A percentile compares a stretch with the other conserved stretches of the same genome.
These are phyloP conservation scores for Caenorhabditis panamensis DNA, from an alignment of 2,888 invertebrate genomes.

Conservation along the genomic window DNA sequence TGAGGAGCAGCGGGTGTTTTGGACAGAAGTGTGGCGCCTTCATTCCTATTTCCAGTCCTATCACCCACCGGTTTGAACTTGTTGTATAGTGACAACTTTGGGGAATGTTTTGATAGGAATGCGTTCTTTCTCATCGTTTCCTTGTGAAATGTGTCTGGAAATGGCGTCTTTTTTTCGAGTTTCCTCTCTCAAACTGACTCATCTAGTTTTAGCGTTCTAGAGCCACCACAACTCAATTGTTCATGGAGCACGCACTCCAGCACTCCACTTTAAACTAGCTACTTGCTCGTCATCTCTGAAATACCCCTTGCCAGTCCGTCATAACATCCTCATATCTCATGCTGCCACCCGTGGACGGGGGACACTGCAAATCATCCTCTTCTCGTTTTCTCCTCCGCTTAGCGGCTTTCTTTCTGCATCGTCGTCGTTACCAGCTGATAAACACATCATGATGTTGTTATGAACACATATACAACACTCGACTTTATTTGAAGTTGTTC, in stretches of 20 bases:
- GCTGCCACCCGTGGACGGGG: background rate
- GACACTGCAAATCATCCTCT: slow-evolving; percentile 20
- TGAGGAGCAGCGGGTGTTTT: background rate
- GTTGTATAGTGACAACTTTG: background rate
- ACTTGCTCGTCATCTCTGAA: slow-evolving; percentile 15
- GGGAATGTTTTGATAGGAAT: background rate
- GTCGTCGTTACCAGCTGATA: slow-evolving; percentile 35
- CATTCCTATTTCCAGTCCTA: background rate
- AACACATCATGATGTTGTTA: slow-evolving; percentile 25
- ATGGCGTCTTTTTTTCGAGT: background rate
- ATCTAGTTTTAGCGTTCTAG: background rate
- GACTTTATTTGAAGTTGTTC: slow-evolving; percentile 30
- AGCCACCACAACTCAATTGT: background rate
- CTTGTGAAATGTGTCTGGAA: background rate
- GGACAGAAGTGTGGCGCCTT: slow-evolving; percentile 20
- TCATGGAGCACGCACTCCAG: background rate
- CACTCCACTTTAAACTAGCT: slow-evolving; percentile 9
- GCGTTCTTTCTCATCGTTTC: background rate
- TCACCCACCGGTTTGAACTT: background rate
- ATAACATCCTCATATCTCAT: slow-evolving; percentile 41
- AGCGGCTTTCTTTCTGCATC: slow-evolving; percentile 16
- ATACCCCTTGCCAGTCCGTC: slow-evolving; percentile 11
- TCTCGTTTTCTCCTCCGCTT: slow-evolving; percentile 10
- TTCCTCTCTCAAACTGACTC: no score
- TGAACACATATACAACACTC: slow-evolving; percentile 25